A percentile compares a stretch with the other conserved stretches of the same genome.
Evolutionary conservation across 1,140 invertebrate species (phyloP).

Genomic region (Ips nitidus): DNA sequence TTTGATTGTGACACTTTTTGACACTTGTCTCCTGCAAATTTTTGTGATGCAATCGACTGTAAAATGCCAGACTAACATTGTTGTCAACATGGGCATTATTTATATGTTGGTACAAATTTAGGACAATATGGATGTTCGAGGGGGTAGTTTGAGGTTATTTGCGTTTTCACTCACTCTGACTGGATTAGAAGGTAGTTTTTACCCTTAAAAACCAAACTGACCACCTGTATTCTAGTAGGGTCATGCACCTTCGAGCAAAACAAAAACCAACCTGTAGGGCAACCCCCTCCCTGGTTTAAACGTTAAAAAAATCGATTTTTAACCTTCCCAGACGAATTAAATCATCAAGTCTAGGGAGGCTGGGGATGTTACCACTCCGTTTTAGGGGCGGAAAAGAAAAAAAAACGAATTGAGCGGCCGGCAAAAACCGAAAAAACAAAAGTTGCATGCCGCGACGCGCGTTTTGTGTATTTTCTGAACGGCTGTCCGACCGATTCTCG

Average conservation of each 20-base stretch:
- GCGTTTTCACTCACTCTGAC: too few relatives aligned
- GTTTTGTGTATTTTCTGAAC: slow-evolving; percentile 16
- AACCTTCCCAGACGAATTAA: neutral
- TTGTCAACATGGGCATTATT: too few relatives aligned
- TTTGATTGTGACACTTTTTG: too few relatives aligned
- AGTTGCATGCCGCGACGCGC: slow-evolving; percentile 17
- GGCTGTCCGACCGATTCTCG: slow-evolving; percentile 17
- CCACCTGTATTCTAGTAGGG: neutral
- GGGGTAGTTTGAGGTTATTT: too few relatives aligned
- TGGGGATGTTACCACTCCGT: neutral
- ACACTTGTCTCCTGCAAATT: too few relatives aligned
- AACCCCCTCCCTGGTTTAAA: neutral
- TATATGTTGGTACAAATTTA: too few relatives aligned
- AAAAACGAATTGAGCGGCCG: neutral
- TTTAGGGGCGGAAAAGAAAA: neutral
- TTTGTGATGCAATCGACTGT: too few relatives aligned
- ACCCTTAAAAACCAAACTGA: too few relatives aligned
- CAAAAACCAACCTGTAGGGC: neutral
- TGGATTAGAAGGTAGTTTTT: too few relatives aligned
- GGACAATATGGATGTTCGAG: too few relatives aligned
- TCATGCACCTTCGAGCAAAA: neutral
- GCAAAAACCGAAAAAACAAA: slow-evolving; percentile 3
- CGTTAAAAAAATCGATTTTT: neutral
- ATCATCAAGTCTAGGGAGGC: neutral
- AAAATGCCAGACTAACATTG: too few relatives aligned